Percentiles rank a stretch among this genome's conserved stretches.
Conservation (phyloP, 2,888 invertebrate genomes). For the Tenthredo notha region DNA sequence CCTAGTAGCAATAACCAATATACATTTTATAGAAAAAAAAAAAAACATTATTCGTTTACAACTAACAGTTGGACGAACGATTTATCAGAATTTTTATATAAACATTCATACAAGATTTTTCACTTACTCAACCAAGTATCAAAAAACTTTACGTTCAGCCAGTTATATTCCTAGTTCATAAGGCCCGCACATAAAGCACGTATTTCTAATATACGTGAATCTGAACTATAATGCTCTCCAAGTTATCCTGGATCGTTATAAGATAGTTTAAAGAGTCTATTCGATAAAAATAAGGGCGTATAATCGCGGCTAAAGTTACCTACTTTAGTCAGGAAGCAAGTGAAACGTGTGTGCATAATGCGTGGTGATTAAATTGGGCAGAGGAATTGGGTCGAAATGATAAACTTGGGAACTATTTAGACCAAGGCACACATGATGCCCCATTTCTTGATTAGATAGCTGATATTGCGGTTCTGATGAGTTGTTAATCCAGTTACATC, state of each 20-base stretch:
- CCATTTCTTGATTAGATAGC: conserved; percentile 11
- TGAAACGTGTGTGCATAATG: conserved; percentile 66
- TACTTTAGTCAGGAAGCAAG: conserved; percentile 31
- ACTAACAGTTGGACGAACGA: neutral
- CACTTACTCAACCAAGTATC: neutral
- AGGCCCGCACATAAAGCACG: neutral
- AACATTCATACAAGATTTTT: neutral
- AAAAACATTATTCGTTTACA: neutral
- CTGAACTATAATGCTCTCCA: neutral
- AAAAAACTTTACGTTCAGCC: neutral
- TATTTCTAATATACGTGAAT: neutral
- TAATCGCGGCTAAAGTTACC: conserved; percentile 9
- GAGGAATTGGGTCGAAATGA: conserved; percentile 74
- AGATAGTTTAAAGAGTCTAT: neutral
- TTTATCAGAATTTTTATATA: neutral
- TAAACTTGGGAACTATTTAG: conserved; percentile 72
- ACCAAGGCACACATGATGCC: conserved; percentile 52
- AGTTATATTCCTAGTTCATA: neutral
- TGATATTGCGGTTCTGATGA: neutral
- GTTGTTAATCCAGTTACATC: neutral
- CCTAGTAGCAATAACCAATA: neutral
- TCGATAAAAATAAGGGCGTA: neutral
- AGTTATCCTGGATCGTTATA: neutral
- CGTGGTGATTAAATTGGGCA: conserved; percentile 66
- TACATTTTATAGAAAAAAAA: neutral